Base-by-base conservation (phyloP, 1,140 invertebrate species). In the Eriosoma lanigerum region DNA sequence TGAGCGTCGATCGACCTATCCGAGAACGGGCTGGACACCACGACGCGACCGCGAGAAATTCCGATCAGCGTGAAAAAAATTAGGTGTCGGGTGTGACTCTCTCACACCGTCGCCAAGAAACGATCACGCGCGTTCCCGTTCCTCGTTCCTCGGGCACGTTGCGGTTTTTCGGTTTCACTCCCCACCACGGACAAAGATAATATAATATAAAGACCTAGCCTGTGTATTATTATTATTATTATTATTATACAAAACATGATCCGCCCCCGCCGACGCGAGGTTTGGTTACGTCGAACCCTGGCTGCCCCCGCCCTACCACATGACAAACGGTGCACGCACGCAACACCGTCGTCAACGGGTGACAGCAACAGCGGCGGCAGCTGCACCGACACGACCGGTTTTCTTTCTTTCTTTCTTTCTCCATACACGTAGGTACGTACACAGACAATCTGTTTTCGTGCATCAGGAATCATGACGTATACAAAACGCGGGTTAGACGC, bases 301-400 rank as follows among this genome's bases (percentile, higher is more conserved):
- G 10, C 12, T 26, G 12, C 12, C 26, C 21, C 24, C 24, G 17
- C 9, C 26, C 24, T 8, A 15, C 10, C 46, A 24, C 46, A 60
- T 8, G 32, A 38, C 21, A 60, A 24, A 56, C 52, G 32, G 32
- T 38, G 32, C 52, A 21, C 52, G 21, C 54, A 26, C n/a, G 24
- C 46, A 54, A 32, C 72, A 54, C 72, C 58, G 54, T 62, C 75
- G 38, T 78, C 75, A 78, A 78, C 26, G 56, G 75, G 75, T 78
- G 75, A 78, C 75, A 78, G 52, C 52, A 6, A 13, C 52, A 32
- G 48, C 70, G 9, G 54, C 73, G 10, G 54, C 50, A 44, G 38
- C 75, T 19, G 70, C 70, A 46, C 52, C 75, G 56, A 60, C 75
- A 26, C 75, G 75, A 78, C 75, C 56, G 54, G 75, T 78, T 78